Evolutionary conservation across 2,113 vertebrate species (phyloP).

Genomic region (Pionites leucogaster): DNA sequence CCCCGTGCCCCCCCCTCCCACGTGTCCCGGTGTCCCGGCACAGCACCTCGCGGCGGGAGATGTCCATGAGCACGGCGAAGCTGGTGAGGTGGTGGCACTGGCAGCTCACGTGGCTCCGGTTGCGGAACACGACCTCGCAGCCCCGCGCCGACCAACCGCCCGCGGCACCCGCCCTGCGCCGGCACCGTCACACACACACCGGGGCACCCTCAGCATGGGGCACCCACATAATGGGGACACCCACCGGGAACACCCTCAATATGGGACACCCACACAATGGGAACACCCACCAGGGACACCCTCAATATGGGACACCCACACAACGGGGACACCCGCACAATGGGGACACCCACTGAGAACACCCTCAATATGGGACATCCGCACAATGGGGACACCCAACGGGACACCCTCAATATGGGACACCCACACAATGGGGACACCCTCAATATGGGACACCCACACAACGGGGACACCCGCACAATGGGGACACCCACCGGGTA

Average conservation of each 20-base stretch:
- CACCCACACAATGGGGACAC: too few relatives aligned
- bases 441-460: too few relatives aligned
- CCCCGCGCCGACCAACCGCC: conserved; percentile 93
- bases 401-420: too few relatives aligned
- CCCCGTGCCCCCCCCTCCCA: too few relatives aligned
- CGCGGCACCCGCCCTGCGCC: conserved; percentile 16
- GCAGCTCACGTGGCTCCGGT: conserved; percentile 92
- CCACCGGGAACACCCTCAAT: too few relatives aligned
- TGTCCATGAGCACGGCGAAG: conserved; percentile 94
- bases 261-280: background rate
- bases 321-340: too few relatives aligned
- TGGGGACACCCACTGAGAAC: rapidly evolving
- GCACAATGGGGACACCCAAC: background rate
- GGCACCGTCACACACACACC: background rate
- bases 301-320: background rate
- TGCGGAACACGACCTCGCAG: conserved; percentile 91
- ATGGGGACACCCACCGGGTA: background rate
- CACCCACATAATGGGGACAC: background rate
- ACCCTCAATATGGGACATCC: too few relatives aligned
- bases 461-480: background rate
- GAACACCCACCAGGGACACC: background rate
- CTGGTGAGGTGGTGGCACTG: conserved; percentile 95
- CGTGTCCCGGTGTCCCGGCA: background rate
- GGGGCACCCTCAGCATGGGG: background rate
- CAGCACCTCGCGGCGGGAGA: conserved; percentile 88